Evolutionary conservation across 2,797 vertebrate genomes (phyloP), one percentile per base, ranked within the genome.

Genomic region (Vespertilio murinus): DNA sequence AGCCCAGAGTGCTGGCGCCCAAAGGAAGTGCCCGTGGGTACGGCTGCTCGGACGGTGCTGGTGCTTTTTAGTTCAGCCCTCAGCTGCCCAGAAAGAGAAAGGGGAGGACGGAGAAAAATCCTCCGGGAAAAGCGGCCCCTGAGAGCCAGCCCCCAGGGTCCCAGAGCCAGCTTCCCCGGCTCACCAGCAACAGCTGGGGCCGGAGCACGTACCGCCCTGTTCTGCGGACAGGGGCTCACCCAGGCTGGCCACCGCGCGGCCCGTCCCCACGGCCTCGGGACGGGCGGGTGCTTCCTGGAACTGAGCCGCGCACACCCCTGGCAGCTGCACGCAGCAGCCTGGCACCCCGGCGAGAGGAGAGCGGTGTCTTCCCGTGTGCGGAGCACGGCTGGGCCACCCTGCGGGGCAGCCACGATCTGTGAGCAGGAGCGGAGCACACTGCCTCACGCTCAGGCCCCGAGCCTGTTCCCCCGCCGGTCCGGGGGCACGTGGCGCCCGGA

Each of bases 41-140:
- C 0, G 11, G 42, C 52, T 30, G 11, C 30, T 14, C 74, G 4
- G 16, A 2, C 10, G 30, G 45, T 5, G 5, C 47, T 0, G 4
- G 16, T n/a, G 52, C 35, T 83, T 80, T 90, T 81, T 49, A 78
- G 35, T 16, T 17, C 84, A 49, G 61, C 75, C 28, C 38, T 74
- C 78, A 28, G 12, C 35, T 38, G 16, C 11, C 30, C 84, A 83
- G 42, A 52, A 78, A 69, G 70, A 67, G 56, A 25, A 69, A 59
- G n/a, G 79, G 40, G 22, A 75, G 16, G 25, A 56, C 3, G 54
- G 56, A 64, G 40, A 56, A 69, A 75, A 90, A 61, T 28, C 70
- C 69, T 52, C 75, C 30, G 17, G 38, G 56, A 56, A 54, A 95
- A 89, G n/a, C 3, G n/a, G 49, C 25, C 28, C 47, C 52, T 38